Evolutionary conservation across 2,797 vertebrate genomes (phyloP).

Genomic region (Urophycis tenuis): DNA sequence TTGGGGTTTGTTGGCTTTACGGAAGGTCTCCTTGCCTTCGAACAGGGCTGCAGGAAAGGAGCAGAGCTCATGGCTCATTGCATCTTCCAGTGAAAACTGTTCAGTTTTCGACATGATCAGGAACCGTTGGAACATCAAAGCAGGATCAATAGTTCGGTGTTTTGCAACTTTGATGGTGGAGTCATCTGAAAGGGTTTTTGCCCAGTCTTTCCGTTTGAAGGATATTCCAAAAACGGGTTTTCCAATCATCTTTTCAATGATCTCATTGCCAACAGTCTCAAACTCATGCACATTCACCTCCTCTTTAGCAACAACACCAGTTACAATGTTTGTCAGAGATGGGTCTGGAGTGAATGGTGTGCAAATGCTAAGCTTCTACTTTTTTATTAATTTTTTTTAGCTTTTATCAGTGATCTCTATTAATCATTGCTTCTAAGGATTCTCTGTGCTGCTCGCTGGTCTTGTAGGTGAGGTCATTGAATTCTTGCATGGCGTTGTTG

Average conservation of each 20-base stretch:
- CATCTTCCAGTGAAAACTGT: not conserved
- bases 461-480: not conserved
- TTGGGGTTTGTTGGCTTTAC: not conserved
- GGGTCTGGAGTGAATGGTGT: not conserved
- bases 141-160: not conserved
- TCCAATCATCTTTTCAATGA: no score
- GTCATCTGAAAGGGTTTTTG: not conserved
- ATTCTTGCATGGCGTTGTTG: not conserved
- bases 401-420: not conserved
- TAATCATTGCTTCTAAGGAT: no score
- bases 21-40: not conserved
- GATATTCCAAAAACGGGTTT: no score
- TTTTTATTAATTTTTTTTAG: not conserved
- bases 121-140: not conserved
- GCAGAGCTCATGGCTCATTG: not conserved
- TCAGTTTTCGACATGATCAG: not conserved
- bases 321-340: not conserved
- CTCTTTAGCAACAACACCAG: not conserved
- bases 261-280: no score
- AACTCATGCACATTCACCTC: not conserved
- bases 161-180: not conserved
- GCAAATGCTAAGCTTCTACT: not conserved
- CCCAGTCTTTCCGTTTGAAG: no score
- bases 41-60: constrained; percentile 1
- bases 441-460: not conserved